These are phyloP conservation scores for Gymnoscelis rufifasciata DNA, from an alignment of 2,888 invertebrate species.

Conservation along the genomic window DNA sequence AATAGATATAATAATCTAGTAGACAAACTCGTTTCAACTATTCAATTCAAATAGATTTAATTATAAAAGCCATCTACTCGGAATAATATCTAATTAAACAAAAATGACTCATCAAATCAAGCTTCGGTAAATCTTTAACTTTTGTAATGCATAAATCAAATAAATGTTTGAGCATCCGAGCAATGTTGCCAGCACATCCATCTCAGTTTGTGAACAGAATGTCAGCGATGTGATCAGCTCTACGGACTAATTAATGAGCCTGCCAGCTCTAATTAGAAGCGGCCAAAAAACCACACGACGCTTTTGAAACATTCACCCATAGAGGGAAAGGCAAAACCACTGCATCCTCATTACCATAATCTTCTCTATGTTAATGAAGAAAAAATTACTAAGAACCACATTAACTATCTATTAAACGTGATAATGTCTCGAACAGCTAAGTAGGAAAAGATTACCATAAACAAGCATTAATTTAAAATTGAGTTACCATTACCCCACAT, in stretches of 20 bases:
- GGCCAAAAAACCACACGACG: not conserved
- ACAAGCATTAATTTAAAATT: conserved; percentile 22
- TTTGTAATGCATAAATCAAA: no score
- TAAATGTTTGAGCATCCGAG: no score
- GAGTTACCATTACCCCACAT: conserved; percentile 9
- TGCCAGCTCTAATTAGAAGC: not conserved
- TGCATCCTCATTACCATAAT: not conserved
- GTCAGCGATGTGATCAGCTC: not conserved
- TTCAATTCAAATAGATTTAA: no score
- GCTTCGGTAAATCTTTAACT: no score
- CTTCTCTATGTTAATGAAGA: conserved; percentile 1
- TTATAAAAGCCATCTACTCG: no score
- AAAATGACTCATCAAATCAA: no score
- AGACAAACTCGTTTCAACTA: no score
- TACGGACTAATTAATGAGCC: conserved; percentile 2
- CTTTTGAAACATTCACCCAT: not conserved
- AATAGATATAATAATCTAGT: no score
- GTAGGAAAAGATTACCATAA: conserved; percentile 21
- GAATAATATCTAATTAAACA: no score
- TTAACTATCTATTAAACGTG: conserved; percentile 14
- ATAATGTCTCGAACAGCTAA: conserved; percentile 15
- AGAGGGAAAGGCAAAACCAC: not conserved
- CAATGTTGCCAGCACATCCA: no score
- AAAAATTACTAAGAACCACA: conserved; percentile 2
- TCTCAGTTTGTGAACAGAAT: not conserved